Evolutionary conservation across 1,140 invertebrate genomes (phyloP).

Genomic region (Orchestia grillus): DNA sequence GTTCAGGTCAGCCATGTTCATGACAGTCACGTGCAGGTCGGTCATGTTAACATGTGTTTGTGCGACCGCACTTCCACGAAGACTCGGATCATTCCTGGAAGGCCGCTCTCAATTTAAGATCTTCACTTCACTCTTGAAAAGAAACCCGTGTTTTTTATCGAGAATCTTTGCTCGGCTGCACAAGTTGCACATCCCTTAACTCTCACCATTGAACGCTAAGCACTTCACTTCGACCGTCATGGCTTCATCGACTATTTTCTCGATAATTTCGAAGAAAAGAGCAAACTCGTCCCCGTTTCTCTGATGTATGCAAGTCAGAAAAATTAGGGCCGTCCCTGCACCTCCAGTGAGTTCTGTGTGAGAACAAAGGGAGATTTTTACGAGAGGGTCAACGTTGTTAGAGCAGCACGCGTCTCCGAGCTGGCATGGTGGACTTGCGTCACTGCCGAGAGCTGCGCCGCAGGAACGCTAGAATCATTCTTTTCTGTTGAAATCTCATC

Average conservation of each 20-base stretch:
- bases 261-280: not conserved
- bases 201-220: not conserved
- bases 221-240: not conserved
- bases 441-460: not conserved
- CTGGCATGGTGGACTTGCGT: not conserved
- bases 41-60: not conserved
- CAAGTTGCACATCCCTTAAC: not conserved
- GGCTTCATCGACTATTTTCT: not conserved
- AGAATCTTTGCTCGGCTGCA: not conserved
- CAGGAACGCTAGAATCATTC: not conserved
- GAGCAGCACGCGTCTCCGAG: not conserved
- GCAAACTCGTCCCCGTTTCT: not conserved
- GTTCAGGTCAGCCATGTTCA: not conserved
- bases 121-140: not conserved
- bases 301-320: not conserved
- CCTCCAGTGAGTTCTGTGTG: not conserved
- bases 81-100: not conserved
- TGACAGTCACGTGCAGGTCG: no score
- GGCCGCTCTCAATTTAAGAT: not conserved
- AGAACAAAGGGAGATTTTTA: not conserved
- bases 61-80: not conserved
- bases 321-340: not conserved
- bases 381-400: not conserved
- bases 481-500: not conserved
- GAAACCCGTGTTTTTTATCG: not conserved